Base-by-base conservation (phyloP, 2,113 vertebrate species). In the Phylloscopus trochiloides region DNA sequence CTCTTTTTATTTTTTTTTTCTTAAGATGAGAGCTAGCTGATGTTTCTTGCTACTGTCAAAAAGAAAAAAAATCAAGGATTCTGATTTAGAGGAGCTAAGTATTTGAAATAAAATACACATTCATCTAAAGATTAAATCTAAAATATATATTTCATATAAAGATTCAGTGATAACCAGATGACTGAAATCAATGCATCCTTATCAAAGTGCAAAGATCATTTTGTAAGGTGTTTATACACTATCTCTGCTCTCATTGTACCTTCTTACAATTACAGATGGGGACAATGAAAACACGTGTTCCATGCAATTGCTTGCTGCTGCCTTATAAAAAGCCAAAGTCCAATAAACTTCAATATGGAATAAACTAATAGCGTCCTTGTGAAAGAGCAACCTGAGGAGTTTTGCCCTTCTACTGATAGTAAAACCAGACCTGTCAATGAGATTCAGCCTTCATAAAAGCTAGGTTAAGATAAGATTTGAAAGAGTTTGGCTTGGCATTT, bases 391-490 rank as follows among this genome's bases (percentile, higher is more conserved):
- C 28, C n/a, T 50, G 59, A 65, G 58, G 38, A 74, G 12, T 52
- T 89, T 40, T 82, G 36, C 52, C 42, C 51, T 40, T 11, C 45
- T 73, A 40, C 32, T 54, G 62, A 22, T 16, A 42, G 50, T 62
- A 72, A 72, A 95, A 88, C 50, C 45, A 92, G 82, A 61, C 17
- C 28, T 87, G 58, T 52, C 11, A 13, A 12, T 79, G 55, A 52
- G 51, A 79, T 42, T 54, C n/a, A 78, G 31, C 19, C 38, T 77
- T 68, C 38, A 8, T 38, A 58, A 61, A 89, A 54, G 34, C 12
- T 79, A 63, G 34, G 72, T 89, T 92, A 91, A 92, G 51, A 50
- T 73, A 12, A 95, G 68, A 84, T 89, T 67, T 86, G 66, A 93
- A 94, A 85, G 54, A 62, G 18, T 71, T 81, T 86, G 54, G 55